Conservation (phyloP, 2,113 vertebrate genomes). For the Hipposideros armiger region DNA sequence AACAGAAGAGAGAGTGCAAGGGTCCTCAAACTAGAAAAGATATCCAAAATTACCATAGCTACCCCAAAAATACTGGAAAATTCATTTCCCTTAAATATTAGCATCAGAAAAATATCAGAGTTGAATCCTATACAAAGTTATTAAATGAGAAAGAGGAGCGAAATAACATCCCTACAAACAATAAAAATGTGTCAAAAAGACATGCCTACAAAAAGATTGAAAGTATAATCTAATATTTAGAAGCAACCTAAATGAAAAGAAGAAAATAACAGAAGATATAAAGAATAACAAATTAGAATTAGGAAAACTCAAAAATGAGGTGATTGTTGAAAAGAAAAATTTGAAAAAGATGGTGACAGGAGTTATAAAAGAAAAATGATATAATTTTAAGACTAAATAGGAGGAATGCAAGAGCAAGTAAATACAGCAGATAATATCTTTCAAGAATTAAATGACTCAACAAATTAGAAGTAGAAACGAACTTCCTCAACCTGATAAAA, state of each 20-base stretch:
- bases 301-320: background rate
- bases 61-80: background rate
- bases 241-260: background rate
- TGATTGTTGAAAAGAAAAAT: background rate
- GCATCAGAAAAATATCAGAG: background rate
- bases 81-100: background rate
- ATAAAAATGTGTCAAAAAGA: background rate
- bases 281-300: background rate
- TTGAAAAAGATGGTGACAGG: background rate
- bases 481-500: background rate
- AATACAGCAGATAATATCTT: background rate
- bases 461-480: background rate
- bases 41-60: background rate
- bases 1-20: background rate
- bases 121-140: background rate
- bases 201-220: background rate
- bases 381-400: conserved; percentile 4
- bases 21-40: background rate
- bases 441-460: background rate
- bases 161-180: background rate
- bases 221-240: background rate
- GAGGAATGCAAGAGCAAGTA: background rate
- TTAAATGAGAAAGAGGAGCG: background rate
- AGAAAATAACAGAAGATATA: background rate
- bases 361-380: background rate